Evolutionary conservation across 2,888 invertebrate species (phyloP), one percentile per base, ranked within the genome.

Genomic region (Myopa testacea): DNA sequence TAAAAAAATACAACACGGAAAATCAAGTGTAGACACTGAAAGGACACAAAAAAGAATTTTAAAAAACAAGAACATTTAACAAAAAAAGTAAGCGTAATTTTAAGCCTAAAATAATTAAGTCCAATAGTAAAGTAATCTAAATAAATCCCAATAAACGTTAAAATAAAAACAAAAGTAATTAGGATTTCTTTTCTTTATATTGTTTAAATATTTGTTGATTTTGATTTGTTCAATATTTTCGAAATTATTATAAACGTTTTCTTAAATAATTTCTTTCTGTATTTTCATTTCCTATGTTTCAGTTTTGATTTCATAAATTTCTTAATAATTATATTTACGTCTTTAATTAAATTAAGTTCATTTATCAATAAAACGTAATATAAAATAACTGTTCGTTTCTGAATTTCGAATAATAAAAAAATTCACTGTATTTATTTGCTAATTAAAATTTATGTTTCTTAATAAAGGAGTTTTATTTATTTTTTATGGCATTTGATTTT

Each of bases 1-100:
- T n/a, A n/a, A n/a, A n/a, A n/a, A n/a, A 40, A 65, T 45, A 76
- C 63, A 78, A 78, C 81, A 37, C 77, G 38, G 67, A 76, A 78
- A 77, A 75, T 52, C 76, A 84, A 81, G 84, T 81, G 82, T 84
- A 84, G 83, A 82, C 82, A 84, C 82, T 82, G 75, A 37, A 55
- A 65, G 81, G 81, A 80, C 79, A 70, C 79, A 69, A 63, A 75
- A 72, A 68, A 62, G 70, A 62, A 78, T 34, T 72, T 55, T 19
- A 16, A 16, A 45, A 45, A 45, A 34, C 16, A 65, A 68, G 52
- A 40, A 58, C 58, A 45, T 3, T 55, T n/a, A 40, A 38, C 37
- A 38, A 63, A 38, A 45, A 50, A 40, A 45, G 10, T 52, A 74
- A 52, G 50, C 37, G 14, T 72, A 45, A 45, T 45, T 45, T 45